phyloP scores from a whole-genome alignment of 2,113 vertebrate genomes.

The Pelmatolapia mariae region DNA sequence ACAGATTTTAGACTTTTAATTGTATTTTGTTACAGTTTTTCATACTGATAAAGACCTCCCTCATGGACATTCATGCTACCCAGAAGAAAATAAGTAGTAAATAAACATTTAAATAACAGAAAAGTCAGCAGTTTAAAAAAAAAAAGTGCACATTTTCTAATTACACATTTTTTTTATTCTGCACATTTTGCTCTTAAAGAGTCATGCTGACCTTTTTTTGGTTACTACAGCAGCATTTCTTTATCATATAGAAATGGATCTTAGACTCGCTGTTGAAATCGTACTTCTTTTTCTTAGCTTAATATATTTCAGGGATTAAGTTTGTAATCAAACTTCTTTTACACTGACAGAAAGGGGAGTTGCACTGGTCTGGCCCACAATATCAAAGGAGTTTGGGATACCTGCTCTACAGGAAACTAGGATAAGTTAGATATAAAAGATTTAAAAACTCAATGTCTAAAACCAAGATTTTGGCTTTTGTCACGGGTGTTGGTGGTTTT shows the following conservation, averaged over 20 bases:
- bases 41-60: background rate
- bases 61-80: background rate
- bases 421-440: background rate
- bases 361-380: background rate
- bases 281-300: background rate
- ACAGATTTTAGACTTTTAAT: background rate
- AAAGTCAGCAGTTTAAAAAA: background rate
- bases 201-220: background rate
- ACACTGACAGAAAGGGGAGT: background rate
- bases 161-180: background rate
- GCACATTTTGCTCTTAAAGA: background rate
- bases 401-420: background rate
- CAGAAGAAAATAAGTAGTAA: background rate
- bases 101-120: background rate
- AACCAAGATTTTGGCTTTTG: background rate
- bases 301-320: background rate
- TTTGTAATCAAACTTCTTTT: background rate
- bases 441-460: background rate
- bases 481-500: background rate
- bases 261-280: background rate
- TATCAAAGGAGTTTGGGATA: background rate
- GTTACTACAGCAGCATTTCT: background rate
- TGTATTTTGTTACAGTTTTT: background rate
- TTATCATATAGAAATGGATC: background rate
- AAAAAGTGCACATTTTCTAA: background rate